Conservation (phyloP, 2,797 vertebrate species). For the Artibeus lituratus region DNA sequence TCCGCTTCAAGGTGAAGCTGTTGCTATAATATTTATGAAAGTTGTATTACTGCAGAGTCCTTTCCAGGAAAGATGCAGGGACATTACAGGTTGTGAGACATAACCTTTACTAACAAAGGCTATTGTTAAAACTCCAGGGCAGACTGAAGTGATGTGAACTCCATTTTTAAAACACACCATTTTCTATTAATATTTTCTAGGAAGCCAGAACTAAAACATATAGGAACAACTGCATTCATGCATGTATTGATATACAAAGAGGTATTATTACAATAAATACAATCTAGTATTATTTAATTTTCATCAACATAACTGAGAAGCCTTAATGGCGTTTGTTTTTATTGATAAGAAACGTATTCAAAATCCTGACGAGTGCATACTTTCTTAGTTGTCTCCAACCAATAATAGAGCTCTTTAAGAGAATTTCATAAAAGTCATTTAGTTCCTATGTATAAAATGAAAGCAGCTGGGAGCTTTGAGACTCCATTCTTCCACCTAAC, state of each 20-base stretch:
- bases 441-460: background rate
- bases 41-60: slow-evolving; percentile 60
- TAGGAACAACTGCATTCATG: background rate
- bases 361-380: background rate
- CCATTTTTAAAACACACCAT: background rate
- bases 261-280: no score
- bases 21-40: slow-evolving; percentile 74
- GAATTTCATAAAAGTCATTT: background rate
- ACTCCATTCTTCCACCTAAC: background rate
- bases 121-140: background rate
- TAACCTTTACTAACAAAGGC: slow-evolving; percentile 5
- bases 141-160: background rate
- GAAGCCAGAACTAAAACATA: background rate
- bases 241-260: background rate
- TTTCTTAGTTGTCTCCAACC: background rate
- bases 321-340: background rate
- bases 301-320: background rate
- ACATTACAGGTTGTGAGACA: slow-evolving; percentile 52
- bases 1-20: slow-evolving; percentile 66
- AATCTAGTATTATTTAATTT: background rate
- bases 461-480: background rate
- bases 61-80: slow-evolving; percentile 60
- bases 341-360: background rate
- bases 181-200: slow-evolving; percentile 1
- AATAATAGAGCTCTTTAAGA: background rate